Evolutionary conservation across 2,797 vertebrate species (phyloP).

Genomic region (Nannoperca australis): DNA sequence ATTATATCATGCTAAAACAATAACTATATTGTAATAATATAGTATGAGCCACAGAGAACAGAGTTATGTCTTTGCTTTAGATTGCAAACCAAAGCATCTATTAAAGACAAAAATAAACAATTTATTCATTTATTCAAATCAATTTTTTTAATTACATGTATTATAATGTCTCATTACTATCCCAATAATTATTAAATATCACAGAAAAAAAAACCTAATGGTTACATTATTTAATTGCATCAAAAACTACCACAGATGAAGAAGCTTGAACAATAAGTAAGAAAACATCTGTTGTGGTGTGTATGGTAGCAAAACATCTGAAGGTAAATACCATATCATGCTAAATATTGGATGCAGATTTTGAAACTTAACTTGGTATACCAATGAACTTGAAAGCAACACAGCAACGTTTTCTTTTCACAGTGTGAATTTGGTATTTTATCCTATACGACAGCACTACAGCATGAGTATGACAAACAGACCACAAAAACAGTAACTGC

Average conservation of each 20-base stretch:
- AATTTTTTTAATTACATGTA: slow-evolving; percentile 79
- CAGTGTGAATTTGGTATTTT: slow-evolving; percentile 73
- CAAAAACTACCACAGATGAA: slow-evolving; percentile 76
- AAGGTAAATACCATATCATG: slow-evolving; percentile 66
- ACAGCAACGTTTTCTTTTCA: slow-evolving; percentile 73
- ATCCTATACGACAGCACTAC: slow-evolving; percentile 60
- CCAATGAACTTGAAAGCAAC: slow-evolving; percentile 59
- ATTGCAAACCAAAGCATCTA: not conserved
- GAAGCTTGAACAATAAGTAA: slow-evolving; percentile 57
- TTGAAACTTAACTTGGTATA: slow-evolving; percentile 46
- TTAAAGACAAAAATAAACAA: not conserved
- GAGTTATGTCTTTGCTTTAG: not conserved
- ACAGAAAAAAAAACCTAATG: slow-evolving; percentile 71
- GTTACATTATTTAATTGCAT: slow-evolving; percentile 73
- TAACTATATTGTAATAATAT: not conserved
- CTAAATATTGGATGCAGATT: slow-evolving; percentile 64
- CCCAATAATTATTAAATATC: slow-evolving; percentile 84
- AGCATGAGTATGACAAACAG: slow-evolving; percentile 59
- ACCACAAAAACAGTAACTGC: slow-evolving; percentile 60
- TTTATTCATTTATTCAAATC: slow-evolving; percentile 69
- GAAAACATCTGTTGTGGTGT: slow-evolving; percentile 54
- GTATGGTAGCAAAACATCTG: slow-evolving; percentile 55
- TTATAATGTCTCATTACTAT: slow-evolving; percentile 77
- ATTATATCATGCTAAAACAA: not conserved
- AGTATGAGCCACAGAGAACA: not conserved